Evolutionary conservation across 2,797 vertebrate species (phyloP).

Genomic region (Serranus cabrilla): DNA sequence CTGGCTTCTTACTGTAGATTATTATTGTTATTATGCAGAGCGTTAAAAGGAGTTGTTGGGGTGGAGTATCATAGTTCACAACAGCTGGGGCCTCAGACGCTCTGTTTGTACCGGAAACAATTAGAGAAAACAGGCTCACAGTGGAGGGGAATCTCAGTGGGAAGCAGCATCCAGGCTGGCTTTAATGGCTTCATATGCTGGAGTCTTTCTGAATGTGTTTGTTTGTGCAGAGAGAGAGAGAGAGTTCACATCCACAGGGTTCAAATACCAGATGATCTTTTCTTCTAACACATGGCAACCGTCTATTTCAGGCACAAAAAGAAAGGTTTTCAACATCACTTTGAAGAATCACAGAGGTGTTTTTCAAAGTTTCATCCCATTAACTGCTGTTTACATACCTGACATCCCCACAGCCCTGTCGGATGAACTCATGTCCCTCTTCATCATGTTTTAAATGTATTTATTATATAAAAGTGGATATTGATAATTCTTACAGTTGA

Average conservation of each 20-base stretch:
- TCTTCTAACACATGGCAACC: neutral
- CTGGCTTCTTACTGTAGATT: constrained; percentile 46
- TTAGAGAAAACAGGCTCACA: constrained; percentile 23
- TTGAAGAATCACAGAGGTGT: neutral
- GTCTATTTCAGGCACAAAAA: neutral
- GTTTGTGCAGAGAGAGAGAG: constrained; percentile 13
- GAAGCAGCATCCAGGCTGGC: constrained; percentile 17
- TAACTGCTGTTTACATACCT: neutral
- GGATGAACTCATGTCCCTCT: too few relatives aligned
- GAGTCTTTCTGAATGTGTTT: constrained; percentile 5
- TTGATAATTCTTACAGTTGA: too few relatives aligned
- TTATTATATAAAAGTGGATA: too few relatives aligned
- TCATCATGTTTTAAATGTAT: too few relatives aligned
- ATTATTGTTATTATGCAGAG: constrained; percentile 59
- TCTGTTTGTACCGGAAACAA: constrained; percentile 27
- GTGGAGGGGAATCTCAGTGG: constrained; percentile 20
- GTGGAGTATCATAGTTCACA: constrained; percentile 21
- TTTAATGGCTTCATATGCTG: constrained; percentile 15
- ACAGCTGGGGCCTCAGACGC: constrained; percentile 46
- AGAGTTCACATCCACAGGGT: constrained; percentile 2
- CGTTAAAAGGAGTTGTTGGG: constrained; percentile 50
- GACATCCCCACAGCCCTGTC: neutral
- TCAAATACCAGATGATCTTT: constrained; percentile 4
- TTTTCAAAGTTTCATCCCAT: neutral
- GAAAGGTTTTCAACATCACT: neutral